Percentiles rank a stretch among this genome's conserved stretches.
Evolutionary conservation across 2,113 vertebrate species (phyloP).

Genomic region (Rhinogobius similis): DNA sequence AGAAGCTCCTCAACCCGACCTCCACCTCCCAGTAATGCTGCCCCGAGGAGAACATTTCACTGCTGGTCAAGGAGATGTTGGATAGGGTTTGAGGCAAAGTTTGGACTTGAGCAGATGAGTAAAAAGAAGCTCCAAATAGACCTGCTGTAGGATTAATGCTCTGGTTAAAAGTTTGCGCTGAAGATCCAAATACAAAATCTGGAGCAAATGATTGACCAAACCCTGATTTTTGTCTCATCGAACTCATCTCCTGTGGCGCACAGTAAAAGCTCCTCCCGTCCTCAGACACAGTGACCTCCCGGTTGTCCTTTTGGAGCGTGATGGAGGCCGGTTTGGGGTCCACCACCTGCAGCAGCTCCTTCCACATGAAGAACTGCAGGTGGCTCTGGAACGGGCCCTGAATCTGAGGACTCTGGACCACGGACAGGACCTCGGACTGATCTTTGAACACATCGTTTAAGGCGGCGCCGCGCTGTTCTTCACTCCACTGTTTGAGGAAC

Average conservation of each 20-base stretch:
- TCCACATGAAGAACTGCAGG: conserved; percentile 67
- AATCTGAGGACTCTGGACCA: conserved; percentile 30
- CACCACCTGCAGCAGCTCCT: conserved; percentile 63
- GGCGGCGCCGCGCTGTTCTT: neutral
- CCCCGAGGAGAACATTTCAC: conserved; percentile 29
- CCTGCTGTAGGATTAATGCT: no score
- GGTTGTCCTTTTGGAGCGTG: conserved; percentile 5
- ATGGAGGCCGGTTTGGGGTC: conserved; percentile 29
- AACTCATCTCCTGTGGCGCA: no score
- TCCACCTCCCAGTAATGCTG: conserved; percentile 62
- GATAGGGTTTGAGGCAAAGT: no score
- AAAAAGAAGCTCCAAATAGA: no score
- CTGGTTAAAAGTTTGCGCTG: no score
- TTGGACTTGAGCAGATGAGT: neutral
- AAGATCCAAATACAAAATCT: no score
- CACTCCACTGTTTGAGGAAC: conserved; percentile 55
- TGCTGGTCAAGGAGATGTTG: neutral
- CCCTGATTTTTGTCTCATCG: no score
- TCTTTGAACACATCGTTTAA: neutral
- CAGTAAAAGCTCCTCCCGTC: no score
- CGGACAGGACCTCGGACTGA: conserved; percentile 9
- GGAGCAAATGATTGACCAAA: no score
- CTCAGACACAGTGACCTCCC: conserved; percentile 28
- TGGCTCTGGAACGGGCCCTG: conserved; percentile 60
- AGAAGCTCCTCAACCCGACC: conserved; percentile 43